Evolutionary conservation across 92 coral and sea anemone species (phyloP), one percentile per base, ranked within the genome.

Genomic region (Porites rus): DNA sequence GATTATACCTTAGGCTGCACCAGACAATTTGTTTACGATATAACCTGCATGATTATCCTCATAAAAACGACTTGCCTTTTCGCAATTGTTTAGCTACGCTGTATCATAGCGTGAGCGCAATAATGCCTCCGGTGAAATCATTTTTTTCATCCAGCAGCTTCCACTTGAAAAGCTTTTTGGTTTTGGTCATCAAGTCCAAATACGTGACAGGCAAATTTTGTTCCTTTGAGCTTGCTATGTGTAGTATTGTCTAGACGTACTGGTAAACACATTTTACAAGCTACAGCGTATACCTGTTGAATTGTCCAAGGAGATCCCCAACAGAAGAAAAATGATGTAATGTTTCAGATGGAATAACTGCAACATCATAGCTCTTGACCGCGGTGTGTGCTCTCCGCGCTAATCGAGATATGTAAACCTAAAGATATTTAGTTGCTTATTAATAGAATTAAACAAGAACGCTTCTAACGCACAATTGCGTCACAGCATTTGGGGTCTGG

Each of bases 281-380:
- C 22, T 4, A 80, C 13, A 11, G 66, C 61, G 52, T 67, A 54
- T 80, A 80, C 85, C 85, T 17, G 12, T 13, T 18, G 66, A 80
- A 1, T 21, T 31, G 1, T 69, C 63, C 16, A 7, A 25, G 46
- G 20, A 18, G 72, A 43, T 72, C 62, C 61, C 81, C 4, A 84
- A 65, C 0, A 74, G 18, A 16, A 51, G 58, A 25, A 62, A 13
- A 7, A 75, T 13, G 20, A 22, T 25, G 51, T 3, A 2, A 51
- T 65, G 51, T 84, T 76, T 74, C 20, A 84, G 25, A 65, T 14
- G 21, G 22, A 84, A 61, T 0, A 50, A 16, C 52, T 51, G 24
- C 64, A 69, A 81, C 77, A 81, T 60, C 69, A 59, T 70, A 61
- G 46, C n/a, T 54, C 51, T 17, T 64, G 20, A 54, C 56, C 86